Percentiles rank a stretch among this genome's conserved stretches.
phyloP scores from a whole-genome alignment of 2,113 vertebrate genomes.

The Paradoxurus hermaphroditus region DNA sequence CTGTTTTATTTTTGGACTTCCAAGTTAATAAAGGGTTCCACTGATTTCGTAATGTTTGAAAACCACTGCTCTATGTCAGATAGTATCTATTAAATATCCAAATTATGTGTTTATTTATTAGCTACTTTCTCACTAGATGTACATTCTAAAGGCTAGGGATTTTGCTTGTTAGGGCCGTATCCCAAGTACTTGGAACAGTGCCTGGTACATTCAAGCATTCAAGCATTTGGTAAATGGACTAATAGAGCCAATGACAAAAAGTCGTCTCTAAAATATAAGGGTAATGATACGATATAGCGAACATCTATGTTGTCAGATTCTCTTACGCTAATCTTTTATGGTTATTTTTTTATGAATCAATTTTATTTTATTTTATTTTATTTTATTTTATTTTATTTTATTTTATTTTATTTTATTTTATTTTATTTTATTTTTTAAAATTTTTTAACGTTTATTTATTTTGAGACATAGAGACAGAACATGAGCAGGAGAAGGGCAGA shows the following conservation, averaged over 20 bases:
- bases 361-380: slow-evolving; percentile 59
- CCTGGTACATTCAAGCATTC: not conserved
- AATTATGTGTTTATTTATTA: not conserved
- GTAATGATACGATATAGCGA: not conserved
- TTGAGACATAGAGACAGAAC: too few relatives aligned
- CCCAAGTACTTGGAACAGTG: not conserved
- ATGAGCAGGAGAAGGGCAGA: too few relatives aligned
- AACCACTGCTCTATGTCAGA: not conserved
- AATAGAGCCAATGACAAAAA: slow-evolving; percentile 7
- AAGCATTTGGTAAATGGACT: not conserved
- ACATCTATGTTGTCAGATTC: not conserved
- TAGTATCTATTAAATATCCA: not conserved
- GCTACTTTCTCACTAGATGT: not conserved
- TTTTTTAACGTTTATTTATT: too few relatives aligned
- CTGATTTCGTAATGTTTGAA: not conserved
- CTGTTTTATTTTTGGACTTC: not conserved
- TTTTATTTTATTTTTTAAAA: slow-evolving; percentile 57
- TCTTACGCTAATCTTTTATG: not conserved
- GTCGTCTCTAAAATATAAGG: slow-evolving; percentile 2
- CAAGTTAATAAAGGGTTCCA: not conserved
- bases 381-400: slow-evolving; percentile 59
- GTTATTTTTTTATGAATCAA: not conserved
- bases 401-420: slow-evolving; percentile 59
- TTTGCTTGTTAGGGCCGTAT: not conserved
- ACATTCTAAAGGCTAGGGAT: not conserved